Evolutionary conservation across 2,888 invertebrate genomes (phyloP).

Genomic region (Drosophila imparisetae): DNA sequence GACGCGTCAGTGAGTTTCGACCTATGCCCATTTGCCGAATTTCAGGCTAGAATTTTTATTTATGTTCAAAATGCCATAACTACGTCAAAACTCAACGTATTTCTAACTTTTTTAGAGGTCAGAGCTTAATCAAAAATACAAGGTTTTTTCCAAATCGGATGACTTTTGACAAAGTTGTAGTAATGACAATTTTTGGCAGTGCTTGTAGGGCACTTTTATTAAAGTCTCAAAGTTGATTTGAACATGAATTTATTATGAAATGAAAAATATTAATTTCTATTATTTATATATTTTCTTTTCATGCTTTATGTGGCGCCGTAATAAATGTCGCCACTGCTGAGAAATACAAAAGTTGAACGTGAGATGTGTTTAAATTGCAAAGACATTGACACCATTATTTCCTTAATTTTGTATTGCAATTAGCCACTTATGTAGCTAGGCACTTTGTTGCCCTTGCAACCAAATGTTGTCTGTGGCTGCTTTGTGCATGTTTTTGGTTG

Average conservation of each 20-base stretch:
- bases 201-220: not conserved
- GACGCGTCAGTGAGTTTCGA: too few relatives aligned
- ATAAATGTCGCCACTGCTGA: conserved; percentile 4
- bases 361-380: conserved; percentile 42
- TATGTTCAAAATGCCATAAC: too few relatives aligned
- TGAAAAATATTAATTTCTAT: not conserved
- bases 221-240: not conserved
- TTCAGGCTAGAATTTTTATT: too few relatives aligned
- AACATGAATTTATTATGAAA: not conserved
- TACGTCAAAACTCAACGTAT: too few relatives aligned
- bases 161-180: not conserved
- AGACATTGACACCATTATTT: conserved; percentile 15
- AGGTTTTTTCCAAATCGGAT: too few relatives aligned
- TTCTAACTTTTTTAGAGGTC: not conserved
- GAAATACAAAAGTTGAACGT: conserved; percentile 12
- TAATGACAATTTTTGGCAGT: not conserved
- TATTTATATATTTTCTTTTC: conserved; percentile 10
- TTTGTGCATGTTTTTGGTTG: not conserved
- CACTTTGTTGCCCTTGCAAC: not conserved
- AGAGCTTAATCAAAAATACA: not conserved
- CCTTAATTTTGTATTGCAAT: conserved; percentile 44
- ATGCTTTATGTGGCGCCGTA: conserved; percentile 8
- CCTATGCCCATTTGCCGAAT: too few relatives aligned
- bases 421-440: conserved; percentile 17
- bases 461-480: not conserved